Evolutionary conservation across 2,797 vertebrate species (phyloP).

Genomic region (Hoplostethus mediterraneus): DNA sequence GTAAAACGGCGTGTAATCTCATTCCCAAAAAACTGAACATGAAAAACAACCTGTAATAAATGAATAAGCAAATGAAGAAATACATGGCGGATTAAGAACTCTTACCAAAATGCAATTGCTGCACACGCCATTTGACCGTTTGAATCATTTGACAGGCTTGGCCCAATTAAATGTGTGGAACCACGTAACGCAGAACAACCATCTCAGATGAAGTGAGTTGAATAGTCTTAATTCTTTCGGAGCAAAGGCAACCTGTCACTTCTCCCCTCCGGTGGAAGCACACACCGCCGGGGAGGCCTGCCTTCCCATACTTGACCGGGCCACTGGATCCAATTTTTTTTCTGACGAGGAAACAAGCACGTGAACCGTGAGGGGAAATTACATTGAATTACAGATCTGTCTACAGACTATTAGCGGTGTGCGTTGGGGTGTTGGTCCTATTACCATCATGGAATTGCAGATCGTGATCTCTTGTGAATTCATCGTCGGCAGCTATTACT

Average conservation of each 20-base stretch:
- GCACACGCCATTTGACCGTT: no score
- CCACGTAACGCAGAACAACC: no score
- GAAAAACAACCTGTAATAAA: background rate
- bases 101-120: no score
- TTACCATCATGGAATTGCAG: constrained; percentile 66
- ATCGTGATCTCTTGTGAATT: constrained; percentile 70
- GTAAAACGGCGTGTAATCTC: no score
- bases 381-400: constrained; percentile 63
- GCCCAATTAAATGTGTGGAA: no score
- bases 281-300: constrained; percentile 23
- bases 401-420: constrained; percentile 64
- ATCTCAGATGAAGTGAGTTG: no score
- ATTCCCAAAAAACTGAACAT: no score
- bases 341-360: constrained; percentile 40
- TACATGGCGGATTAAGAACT: no score
- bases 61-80: background rate
- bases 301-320: constrained; percentile 10
- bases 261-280: background rate
- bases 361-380: constrained; percentile 73
- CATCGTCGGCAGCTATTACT: constrained; percentile 63
- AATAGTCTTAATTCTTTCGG: no score
- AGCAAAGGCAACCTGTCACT: background rate
- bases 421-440: constrained; percentile 66
- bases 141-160: no score
- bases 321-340: constrained; percentile 50